Conservation (phyloP, 2,113 vertebrate species). For the Hippocampus comes region DNA sequence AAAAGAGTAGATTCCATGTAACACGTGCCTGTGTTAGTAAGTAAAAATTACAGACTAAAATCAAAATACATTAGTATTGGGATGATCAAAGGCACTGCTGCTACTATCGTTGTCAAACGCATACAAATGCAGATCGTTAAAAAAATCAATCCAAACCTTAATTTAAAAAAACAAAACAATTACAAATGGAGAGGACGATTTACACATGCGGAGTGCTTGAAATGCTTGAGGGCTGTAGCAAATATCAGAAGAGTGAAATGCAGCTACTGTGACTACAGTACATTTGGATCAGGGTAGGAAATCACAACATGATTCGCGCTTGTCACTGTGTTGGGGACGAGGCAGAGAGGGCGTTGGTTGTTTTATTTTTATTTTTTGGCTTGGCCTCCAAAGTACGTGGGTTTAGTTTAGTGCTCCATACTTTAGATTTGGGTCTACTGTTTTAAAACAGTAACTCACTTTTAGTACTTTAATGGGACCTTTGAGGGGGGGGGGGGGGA, state of each 20-base stretch:
- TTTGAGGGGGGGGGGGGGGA: neutral
- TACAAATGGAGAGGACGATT: constrained; percentile 8
- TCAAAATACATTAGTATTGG: constrained; percentile 15
- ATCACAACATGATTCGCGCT: constrained; percentile 2
- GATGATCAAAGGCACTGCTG: neutral
- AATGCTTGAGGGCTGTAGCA: constrained; percentile 5
- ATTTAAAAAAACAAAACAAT: neutral
- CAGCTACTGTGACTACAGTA: constrained; percentile 8
- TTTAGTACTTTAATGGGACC: constrained; percentile 15
- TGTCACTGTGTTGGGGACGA: constrained; percentile 17
- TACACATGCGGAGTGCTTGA: constrained; percentile 8
- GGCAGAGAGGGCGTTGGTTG: constrained; percentile 19
- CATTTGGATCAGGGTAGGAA: constrained; percentile 16
- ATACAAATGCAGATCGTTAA: constrained; percentile 14
- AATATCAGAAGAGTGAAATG: constrained; percentile 20
- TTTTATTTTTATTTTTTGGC: constrained; percentile 4
- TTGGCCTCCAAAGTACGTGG: constrained; percentile 10
- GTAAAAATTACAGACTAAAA: constrained; percentile 16
- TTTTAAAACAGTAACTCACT: constrained; percentile 32
- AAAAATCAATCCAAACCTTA: neutral
- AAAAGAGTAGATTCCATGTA: neutral
- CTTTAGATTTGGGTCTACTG: constrained; percentile 35
- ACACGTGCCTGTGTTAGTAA: neutral
- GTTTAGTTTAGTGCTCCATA: constrained; percentile 22
- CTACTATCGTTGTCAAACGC: neutral